Evolutionary conservation across 2,113 vertebrate genomes (phyloP).

Genomic region (Illadopsis cleaveri): DNA sequence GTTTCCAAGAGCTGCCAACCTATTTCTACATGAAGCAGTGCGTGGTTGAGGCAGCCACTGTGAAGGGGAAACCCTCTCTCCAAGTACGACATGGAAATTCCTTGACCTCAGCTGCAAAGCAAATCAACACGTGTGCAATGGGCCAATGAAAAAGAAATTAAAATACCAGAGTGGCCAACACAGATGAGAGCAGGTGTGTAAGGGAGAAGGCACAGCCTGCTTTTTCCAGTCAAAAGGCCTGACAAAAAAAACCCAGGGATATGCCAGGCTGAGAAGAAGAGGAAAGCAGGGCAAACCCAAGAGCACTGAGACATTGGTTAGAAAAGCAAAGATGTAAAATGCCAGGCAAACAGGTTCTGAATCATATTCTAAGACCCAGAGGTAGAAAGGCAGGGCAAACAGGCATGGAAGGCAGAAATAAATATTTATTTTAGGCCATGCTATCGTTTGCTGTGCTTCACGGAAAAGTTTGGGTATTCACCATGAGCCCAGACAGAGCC

Average conservation of each 20-base stretch:
- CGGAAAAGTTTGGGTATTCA: background rate
- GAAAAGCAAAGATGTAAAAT: constrained; percentile 54
- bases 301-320: background rate
- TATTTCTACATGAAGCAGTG: constrained; percentile 35
- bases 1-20: constrained; percentile 47
- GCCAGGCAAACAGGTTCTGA: constrained; percentile 52
- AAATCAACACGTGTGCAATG: background rate
- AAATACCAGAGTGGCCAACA: constrained; percentile 6
- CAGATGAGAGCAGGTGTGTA: constrained; percentile 45
- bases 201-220: background rate
- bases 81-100: constrained; percentile 61
- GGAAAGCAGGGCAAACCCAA: background rate
- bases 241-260: background rate
- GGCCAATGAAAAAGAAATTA: constrained; percentile 44
- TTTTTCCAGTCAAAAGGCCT: constrained; percentile 35
- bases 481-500: background rate
- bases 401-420: background rate
- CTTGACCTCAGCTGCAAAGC: constrained; percentile 52
- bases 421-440: constrained; percentile 30
- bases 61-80: constrained; percentile 62
- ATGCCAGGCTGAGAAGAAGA: background rate
- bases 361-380: background rate
- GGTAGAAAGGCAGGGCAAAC: background rate
- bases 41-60: constrained; percentile 26
- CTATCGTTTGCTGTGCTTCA: constrained; percentile 21